Evolutionary conservation across 2,888 invertebrate genomes (phyloP), one percentile per base, ranked within the genome.

Genomic region (Caenorhabditis sp.): DNA sequence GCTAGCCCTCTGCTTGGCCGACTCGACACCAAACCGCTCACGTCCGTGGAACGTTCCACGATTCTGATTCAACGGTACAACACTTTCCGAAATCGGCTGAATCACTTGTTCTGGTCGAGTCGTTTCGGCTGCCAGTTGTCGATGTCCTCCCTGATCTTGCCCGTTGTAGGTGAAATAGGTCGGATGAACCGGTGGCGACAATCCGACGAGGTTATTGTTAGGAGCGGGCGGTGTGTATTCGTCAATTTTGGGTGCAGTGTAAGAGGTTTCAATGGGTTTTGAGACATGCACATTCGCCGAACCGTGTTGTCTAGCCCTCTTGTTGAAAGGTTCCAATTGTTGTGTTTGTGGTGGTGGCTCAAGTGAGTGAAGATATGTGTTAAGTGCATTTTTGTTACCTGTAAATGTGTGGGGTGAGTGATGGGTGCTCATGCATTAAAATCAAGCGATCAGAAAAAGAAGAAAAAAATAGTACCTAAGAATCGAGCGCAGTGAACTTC

Each of bases 401-500:
- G 68, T 64, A 71, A 23, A 55, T 26, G 55, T 10, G 55, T 24
- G 24, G 55, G 55, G 55, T 55, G 55, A 21, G 55, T 26, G 55
- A 17, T 17, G 14, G 27, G 31, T 58, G 57, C 31, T 19, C 49
- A 49, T 31, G 59, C 49, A 31, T 31, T 31, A 31, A 31, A 49
- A 26, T 23, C 10, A 19, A 19, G 59, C 31, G 59, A 57, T 23
- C 36, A 23, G 23, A 24, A 57, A 58, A 54, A 37, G 50, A 31
- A 58, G 19, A 61, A 58, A 59, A 59, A 53, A 54, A 49, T 37
- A 36, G 27, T 63, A 87, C 86, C 76, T 19, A 78, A 65, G 79
- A 87, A 87, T 53, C 88, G 73, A 10, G 83, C 85, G 60, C 87
- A 87, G 66, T 87, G 87, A 50, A 87, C 83, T 67, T 85, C 82